phyloP scores from a whole-genome alignment of 2,113 vertebrate species.

The Polypterus bichir region DNA sequence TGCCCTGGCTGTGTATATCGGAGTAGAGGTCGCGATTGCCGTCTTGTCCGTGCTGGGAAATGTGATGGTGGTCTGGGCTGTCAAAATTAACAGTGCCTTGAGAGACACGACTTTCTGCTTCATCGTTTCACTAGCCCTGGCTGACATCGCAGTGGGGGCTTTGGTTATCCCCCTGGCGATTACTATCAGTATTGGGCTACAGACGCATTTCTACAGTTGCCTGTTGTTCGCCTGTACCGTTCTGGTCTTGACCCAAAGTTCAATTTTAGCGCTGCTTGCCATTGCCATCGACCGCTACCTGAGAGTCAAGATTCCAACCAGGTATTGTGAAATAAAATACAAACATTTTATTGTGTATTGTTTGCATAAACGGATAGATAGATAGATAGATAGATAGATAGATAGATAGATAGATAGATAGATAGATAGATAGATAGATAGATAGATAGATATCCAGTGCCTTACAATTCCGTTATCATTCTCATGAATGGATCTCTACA shows the following conservation, averaged over 20 bases:
- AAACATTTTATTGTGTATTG: too few species aligned
- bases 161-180: constrained; percentile 88
- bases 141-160: constrained; percentile 87
- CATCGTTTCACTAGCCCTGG: constrained; percentile 84
- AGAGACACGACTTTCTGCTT: constrained; percentile 90
- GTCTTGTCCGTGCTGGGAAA: constrained; percentile 83
- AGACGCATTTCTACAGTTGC: constrained; percentile 81
- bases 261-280: constrained; percentile 86
- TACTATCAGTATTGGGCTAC: constrained; percentile 72
- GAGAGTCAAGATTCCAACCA: constrained; percentile 86
- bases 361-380: too few species aligned
- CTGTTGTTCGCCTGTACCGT: constrained; percentile 77
- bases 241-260: constrained; percentile 92
- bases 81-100: constrained; percentile 79
- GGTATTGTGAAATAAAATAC: constrained; percentile 42
- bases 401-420: too few species aligned
- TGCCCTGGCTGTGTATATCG: constrained; percentile 71
- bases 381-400: too few species aligned
- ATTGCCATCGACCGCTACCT: constrained; percentile 93
- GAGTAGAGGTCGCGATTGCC: constrained; percentile 81
- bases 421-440: too few species aligned
- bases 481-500: too few species aligned
- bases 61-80: constrained; percentile 94
- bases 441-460: too few species aligned
- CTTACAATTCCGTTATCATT: too few species aligned